These are phyloP conservation scores for Tanypteryx hageni DNA, from an alignment of 2,888 invertebrate genomes.

Conservation along the genomic window DNA sequence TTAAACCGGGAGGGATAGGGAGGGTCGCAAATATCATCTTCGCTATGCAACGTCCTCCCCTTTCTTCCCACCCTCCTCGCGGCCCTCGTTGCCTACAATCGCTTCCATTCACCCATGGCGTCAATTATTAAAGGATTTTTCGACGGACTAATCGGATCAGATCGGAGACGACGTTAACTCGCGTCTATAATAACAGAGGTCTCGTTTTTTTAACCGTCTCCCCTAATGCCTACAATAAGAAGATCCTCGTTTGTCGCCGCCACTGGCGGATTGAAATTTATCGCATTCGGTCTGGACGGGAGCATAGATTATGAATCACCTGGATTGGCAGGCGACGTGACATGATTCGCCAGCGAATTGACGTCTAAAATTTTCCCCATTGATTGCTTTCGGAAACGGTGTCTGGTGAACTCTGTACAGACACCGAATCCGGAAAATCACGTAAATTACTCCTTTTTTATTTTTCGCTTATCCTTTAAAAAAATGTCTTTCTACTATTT, in stretches of 20 bases:
- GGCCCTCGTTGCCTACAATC: neutral
- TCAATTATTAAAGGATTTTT: conserved; percentile 6
- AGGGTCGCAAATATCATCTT: too few species aligned
- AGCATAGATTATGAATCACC: neutral
- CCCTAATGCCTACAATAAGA: neutral
- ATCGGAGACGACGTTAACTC: neutral
- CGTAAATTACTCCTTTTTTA: too few species aligned
- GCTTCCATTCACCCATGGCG: neutral
- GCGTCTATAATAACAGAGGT: neutral
- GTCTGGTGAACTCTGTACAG: too few species aligned
- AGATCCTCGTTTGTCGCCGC: neutral
- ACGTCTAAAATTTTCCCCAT: too few species aligned
- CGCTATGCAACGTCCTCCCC: too few species aligned
- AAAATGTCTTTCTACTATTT: too few species aligned
- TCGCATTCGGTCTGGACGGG: neutral
- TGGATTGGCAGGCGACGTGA: neutral
- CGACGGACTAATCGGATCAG: neutral
- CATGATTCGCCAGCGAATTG: neutral
- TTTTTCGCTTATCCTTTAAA: too few species aligned
- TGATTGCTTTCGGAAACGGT: too few species aligned
- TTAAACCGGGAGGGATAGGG: neutral
- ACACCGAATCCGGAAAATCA: too few species aligned
- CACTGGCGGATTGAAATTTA: neutral
- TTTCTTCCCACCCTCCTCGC: neutral
- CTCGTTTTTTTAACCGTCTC: neutral